phyloP scores from a whole-genome alignment of 2,113 vertebrate species.

The Puntigrus tetrazona region DNA sequence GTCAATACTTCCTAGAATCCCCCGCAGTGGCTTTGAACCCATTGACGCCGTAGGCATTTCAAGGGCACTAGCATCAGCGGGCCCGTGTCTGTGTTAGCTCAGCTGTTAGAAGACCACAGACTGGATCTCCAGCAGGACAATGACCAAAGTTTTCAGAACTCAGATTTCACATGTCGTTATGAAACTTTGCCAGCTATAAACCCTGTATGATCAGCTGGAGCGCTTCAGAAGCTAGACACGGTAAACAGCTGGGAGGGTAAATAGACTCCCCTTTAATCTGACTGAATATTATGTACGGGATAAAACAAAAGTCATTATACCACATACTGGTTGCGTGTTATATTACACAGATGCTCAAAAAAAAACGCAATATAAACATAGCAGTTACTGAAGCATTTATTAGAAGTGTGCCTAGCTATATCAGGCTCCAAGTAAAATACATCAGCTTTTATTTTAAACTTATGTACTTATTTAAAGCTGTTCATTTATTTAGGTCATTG shows the following conservation, averaged over 20 bases:
- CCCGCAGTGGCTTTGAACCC: slow-evolving; percentile 40
- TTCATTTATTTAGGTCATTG: background rate
- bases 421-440: background rate
- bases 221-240: slow-evolving; percentile 23
- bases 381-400: background rate
- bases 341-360: background rate
- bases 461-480: background rate
- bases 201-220: slow-evolving; percentile 51
- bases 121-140: slow-evolving; percentile 16
- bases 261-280: background rate
- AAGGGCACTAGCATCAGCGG: slow-evolving; percentile 16
- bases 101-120: slow-evolving; percentile 40
- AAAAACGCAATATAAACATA: background rate
- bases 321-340: background rate
- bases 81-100: slow-evolving; percentile 49
- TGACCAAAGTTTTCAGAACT: slow-evolving; percentile 39
- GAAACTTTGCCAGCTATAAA: slow-evolving; percentile 41
- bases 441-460: background rate
- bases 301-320: background rate
- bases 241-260: slow-evolving; percentile 21
- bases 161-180: slow-evolving; percentile 47
- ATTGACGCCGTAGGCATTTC: slow-evolving; percentile 14
- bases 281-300: background rate
- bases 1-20: slow-evolving; percentile 26
- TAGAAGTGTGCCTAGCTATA: too few relatives aligned